A percentile compares a stretch with the other conserved stretches of the same genome.
Conservation (phyloP, 1,140 invertebrate species). For the Streblospio benedicti region DNA sequence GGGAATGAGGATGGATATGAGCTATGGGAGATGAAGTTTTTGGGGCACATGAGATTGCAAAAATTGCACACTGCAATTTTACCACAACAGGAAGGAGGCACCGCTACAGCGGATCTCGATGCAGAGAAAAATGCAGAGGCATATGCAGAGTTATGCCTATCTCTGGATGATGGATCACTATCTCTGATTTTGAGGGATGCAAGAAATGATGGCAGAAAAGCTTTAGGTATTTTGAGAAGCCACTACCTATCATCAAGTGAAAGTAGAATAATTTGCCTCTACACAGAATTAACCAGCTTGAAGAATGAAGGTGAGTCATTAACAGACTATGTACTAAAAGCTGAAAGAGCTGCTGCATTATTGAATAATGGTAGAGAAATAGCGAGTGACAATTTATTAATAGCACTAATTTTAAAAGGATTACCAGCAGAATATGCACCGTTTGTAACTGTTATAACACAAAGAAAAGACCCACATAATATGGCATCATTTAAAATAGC, state of each 20-base stretch:
- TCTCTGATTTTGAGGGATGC: slow-evolving; percentile 18
- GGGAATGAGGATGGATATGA: slow-evolving; percentile 22
- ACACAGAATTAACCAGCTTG: slow-evolving; percentile 19
- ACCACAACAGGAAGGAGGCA: background rate
- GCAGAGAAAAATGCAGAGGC: slow-evolving; percentile 16
- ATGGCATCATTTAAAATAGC: slow-evolving; percentile 20
- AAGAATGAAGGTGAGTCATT: slow-evolving; percentile 4
- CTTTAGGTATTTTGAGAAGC: slow-evolving; percentile 14
- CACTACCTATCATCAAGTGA: slow-evolving; percentile 16
- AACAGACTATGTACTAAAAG: slow-evolving; percentile 21
- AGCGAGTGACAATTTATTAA: slow-evolving; percentile 18
- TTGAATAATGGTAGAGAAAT: slow-evolving; percentile 14
- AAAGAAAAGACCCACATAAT: slow-evolving; percentile 6
- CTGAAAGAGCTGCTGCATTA: slow-evolving; percentile 17
- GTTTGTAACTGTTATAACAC: slow-evolving; percentile 2
- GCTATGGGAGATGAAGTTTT: slow-evolving; percentile 21
- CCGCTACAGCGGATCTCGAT: background rate
- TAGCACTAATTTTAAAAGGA: slow-evolving; percentile 20
- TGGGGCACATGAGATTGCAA: slow-evolving; percentile 14
- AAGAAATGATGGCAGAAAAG: slow-evolving; percentile 16
- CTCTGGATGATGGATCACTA: slow-evolving; percentile 17
- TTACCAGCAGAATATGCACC: slow-evolving; percentile 13
- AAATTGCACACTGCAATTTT: slow-evolving; percentile 11
- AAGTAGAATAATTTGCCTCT: slow-evolving; percentile 17
- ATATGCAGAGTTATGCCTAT: slow-evolving; percentile 17